Evolutionary conservation across 2,797 vertebrate genomes (phyloP).

Genomic region (Spondyliosoma cantharus): DNA sequence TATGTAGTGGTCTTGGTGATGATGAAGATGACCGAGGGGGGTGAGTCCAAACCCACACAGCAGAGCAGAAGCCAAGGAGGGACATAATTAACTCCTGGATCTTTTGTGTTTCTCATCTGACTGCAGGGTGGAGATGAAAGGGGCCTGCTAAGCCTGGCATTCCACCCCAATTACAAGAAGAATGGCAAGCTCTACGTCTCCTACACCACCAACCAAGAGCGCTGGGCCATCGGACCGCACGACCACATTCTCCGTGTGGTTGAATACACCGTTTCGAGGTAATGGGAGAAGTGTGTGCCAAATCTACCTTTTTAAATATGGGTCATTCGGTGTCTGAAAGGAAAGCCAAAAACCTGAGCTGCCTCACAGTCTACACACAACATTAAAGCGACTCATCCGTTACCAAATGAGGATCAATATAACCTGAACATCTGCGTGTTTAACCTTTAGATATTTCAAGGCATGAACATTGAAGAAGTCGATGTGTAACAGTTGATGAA

Average conservation of each 20-base stretch:
- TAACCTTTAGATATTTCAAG: background rate
- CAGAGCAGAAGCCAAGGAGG: slow-evolving; percentile 79
- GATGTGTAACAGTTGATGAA: background rate
- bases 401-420: slow-evolving; percentile 5
- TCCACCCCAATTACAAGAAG: slow-evolving; percentile 99
- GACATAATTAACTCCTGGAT: slow-evolving; percentile 98
- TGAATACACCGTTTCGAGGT: slow-evolving; percentile 97
- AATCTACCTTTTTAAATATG: slow-evolving; percentile 39
- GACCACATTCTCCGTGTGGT: slow-evolving; percentile 99
- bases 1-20: slow-evolving; percentile 70
- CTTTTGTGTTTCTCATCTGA: slow-evolving; percentile 99
- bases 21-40: slow-evolving; percentile 76
- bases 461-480: background rate
- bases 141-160: slow-evolving; percentile 99
- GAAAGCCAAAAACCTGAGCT: no score
- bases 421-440: slow-evolving; percentile 1
- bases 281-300: slow-evolving; percentile 64
- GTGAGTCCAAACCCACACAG: slow-evolving; percentile 84
- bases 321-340: slow-evolving; percentile 27
- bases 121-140: slow-evolving; percentile 99
- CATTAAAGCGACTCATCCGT: slow-evolving; percentile 14
- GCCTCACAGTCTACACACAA: slow-evolving; percentile 9
- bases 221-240: slow-evolving; percentile 98
- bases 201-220: slow-evolving; percentile 99
- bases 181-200: slow-evolving; percentile 99